Conservation (phyloP, 2,797 vertebrate genomes). For the Eulemur coronatus region DNA sequence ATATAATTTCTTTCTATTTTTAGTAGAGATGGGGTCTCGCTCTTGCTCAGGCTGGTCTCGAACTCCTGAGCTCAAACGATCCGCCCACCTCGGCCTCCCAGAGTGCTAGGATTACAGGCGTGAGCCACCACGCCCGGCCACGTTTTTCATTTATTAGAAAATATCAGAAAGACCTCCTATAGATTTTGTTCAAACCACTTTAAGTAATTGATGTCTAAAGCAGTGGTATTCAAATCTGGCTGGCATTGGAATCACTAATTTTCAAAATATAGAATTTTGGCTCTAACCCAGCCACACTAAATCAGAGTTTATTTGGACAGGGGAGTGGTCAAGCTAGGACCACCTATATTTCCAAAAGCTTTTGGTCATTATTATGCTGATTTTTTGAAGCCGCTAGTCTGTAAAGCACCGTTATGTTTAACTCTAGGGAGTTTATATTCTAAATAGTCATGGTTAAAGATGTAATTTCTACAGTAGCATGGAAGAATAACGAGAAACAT, state of each 20-base stretch:
- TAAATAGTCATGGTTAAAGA: conserved; percentile 20
- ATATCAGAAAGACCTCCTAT: not conserved
- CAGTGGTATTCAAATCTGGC: not conserved
- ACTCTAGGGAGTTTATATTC: conserved; percentile 13
- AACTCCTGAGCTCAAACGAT: no score
- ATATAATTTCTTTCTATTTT: no score
- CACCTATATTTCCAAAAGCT: not conserved
- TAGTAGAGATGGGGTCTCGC: no score
- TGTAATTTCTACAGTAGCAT: not conserved
- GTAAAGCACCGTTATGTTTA: not conserved
- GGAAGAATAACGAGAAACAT: conserved; percentile 19
- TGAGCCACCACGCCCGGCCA: not conserved
- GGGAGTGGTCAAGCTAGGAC: not conserved
- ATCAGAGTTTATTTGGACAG: not conserved
- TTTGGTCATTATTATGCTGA: not conserved
- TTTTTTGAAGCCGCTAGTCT: not conserved
- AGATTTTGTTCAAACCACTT: conserved; percentile 4
- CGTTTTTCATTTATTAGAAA: conserved; percentile 37
- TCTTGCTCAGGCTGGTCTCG: no score
- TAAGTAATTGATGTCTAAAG: conserved; percentile 12
- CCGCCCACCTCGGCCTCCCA: no score
- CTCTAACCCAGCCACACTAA: not conserved
- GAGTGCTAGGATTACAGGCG: no score
- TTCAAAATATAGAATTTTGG: conserved; percentile 41
- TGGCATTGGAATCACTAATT: not conserved